Evolutionary conservation across 1,140 invertebrate species (phyloP).

Genomic region (Drosophila subobscura): DNA sequence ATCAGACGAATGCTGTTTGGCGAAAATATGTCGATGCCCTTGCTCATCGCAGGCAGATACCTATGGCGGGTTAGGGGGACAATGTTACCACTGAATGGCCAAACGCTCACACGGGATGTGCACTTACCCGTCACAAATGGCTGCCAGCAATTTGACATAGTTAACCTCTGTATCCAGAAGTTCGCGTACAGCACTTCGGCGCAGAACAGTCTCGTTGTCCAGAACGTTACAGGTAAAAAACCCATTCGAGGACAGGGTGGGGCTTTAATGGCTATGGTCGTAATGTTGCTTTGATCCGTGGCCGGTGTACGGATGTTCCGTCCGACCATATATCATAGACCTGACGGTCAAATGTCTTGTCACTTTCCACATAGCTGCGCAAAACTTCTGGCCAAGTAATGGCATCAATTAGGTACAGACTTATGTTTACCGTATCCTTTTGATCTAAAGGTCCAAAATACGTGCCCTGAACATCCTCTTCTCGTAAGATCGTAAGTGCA

Average conservation of each 20-base stretch:
- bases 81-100: not conserved
- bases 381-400: slow-evolving; percentile 98
- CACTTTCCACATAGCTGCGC: slow-evolving; percentile 94
- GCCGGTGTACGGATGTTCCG: slow-evolving; percentile 94
- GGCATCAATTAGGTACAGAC: slow-evolving; percentile 95
- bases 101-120: no score
- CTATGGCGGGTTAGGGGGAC: slow-evolving; percentile 23
- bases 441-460: slow-evolving; percentile 97
- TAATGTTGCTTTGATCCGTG: slow-evolving; percentile 74
- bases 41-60: slow-evolving; percentile 81
- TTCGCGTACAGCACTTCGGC: slow-evolving; percentile 74
- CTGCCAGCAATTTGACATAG: slow-evolving; percentile 78
- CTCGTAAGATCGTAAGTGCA: slow-evolving; percentile 93
- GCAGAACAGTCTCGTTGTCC: slow-evolving; percentile 55
- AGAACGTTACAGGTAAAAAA: no score
- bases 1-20: slow-evolving; percentile 80
- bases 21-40: slow-evolving; percentile 82
- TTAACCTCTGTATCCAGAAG: slow-evolving; percentile 81
- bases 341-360: slow-evolving; percentile 90
- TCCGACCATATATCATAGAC: slow-evolving; percentile 88
- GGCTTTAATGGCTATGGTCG: slow-evolving; percentile 77
- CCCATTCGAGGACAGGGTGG: slow-evolving; percentile 31
- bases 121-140: slow-evolving; percentile 80
- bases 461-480: slow-evolving; percentile 97
- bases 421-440: slow-evolving; percentile 97